phyloP scores from a whole-genome alignment of 1,140 invertebrate species.

The Nasonia longicornis region DNA sequence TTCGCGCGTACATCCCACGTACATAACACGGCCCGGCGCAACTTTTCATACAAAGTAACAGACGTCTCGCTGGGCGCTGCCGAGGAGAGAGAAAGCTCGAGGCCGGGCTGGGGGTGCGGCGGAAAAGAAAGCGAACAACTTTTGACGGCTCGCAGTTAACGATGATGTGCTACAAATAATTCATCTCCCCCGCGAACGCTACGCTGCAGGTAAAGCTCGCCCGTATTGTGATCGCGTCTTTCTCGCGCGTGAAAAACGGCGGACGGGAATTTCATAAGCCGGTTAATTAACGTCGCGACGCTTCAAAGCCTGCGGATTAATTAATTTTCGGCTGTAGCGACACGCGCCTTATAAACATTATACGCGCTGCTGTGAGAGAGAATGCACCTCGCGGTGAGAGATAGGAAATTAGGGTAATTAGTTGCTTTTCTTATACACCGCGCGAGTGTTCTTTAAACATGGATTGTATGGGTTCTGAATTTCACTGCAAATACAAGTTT shows the following conservation, averaged over 20 bases:
- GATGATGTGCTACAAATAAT: conserved; percentile 24
- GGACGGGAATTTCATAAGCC: neutral
- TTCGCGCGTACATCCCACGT: neutral
- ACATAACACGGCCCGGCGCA: neutral
- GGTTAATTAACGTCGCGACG: neutral
- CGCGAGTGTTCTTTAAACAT: neutral
- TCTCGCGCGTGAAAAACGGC: neutral
- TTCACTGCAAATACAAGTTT: neutral
- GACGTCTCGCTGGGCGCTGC: neutral
- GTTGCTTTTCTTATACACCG: neutral
- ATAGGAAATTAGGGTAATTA: neutral
- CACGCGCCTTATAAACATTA: neutral
- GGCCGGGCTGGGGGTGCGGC: too few relatives aligned
- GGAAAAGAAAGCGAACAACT: neutral
- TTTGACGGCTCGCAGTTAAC: conserved; percentile 9
- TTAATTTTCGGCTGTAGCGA: conserved; percentile 4
- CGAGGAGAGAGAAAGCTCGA: neutral
- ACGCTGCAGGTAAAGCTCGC: too few relatives aligned
- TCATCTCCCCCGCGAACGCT: neutral
- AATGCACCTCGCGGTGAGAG: neutral
- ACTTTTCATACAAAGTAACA: neutral
- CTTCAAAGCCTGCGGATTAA: neutral
- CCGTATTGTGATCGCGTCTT: too few relatives aligned
- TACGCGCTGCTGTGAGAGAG: too few relatives aligned
- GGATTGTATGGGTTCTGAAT: neutral